Base-by-base conservation (phyloP, 2,797 vertebrate genomes). In the Typhlichthys eigenmanni region DNA sequence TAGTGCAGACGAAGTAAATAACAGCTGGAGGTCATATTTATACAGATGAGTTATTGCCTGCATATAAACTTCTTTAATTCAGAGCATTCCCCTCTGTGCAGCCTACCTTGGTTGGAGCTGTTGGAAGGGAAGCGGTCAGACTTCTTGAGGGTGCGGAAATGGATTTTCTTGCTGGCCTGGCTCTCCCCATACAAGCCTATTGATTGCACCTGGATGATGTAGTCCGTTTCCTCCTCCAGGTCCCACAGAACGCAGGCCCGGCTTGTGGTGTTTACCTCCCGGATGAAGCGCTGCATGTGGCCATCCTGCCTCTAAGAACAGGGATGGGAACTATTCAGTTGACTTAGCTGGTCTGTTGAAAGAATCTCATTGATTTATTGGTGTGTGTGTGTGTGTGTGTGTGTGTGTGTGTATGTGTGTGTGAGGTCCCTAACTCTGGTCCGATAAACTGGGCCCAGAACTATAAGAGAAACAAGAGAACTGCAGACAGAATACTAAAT, bases 231-330 rank as follows among this genome's bases (percentile, higher is more conserved):
- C 71, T 99, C 97, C 0, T 96, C 96, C 82, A 98, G 87, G 80
- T 98, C 96, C 96, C 97, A 98, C 11, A 98, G 95, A 62, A 96
- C 95, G 5, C 97, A 98, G 51, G 96, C 94, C 11, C 95, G 92
- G 57, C 95, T 98, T 71, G 96, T 98, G 71, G 97, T 99, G 88
- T 99, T 99, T 75, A 98, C 96, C 83, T 99, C 97, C 10, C 96
- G 90, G 87, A 99, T 98, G 81, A 98, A 96, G 55, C 96, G 90
- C 88, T 96, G 97, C 91, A 94, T 95, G 58, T 96, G 96, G 17
- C 95, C 95, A 0, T 98, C 96, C 72, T 98, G 96, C 76, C 94
- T 92, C 97, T 99, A 87, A 55, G 53, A 19, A 59, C 73, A 17
- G 5, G 17, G 59, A 50, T n/a, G 57, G 14, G 1, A 12, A 4